Percentiles rank a stretch among this genome's conserved stretches.
These are phyloP conservation scores for Chelonia mydas DNA, from an alignment of 2,797 vertebrate species.

Conservation along the genomic window DNA sequence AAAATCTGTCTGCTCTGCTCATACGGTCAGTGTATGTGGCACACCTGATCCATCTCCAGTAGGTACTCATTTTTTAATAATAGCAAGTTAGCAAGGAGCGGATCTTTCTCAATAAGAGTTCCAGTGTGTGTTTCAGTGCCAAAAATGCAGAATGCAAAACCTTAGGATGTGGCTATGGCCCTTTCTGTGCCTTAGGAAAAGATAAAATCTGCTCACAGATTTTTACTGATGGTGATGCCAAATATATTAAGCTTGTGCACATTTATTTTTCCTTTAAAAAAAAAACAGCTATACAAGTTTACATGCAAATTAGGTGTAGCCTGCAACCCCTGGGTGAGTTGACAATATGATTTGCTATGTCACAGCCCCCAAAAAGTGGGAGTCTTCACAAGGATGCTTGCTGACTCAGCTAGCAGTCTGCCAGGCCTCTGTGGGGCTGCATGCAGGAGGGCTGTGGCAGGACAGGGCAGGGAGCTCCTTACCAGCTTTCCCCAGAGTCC, in stretches of 20 bases:
- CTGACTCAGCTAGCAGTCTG: background rate
- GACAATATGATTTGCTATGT: background rate
- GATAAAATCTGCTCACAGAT: background rate
- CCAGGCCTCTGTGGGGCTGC: background rate
- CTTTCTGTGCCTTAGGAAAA: background rate
- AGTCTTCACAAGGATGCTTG: background rate
- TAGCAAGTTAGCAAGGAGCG: background rate
- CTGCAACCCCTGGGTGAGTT: background rate
- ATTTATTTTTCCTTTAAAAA: background rate
- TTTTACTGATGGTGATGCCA: background rate
- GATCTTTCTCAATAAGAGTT: background rate
- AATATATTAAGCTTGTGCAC: background rate
- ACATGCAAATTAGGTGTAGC: fast-evolving
- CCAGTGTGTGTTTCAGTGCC: background rate
- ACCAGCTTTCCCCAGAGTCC: background rate
- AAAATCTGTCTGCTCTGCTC: background rate
- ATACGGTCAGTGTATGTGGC: background rate
- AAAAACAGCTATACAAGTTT: background rate
- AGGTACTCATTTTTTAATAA: background rate
- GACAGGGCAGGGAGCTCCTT: background rate
- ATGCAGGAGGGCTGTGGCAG: background rate
- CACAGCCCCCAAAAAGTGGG: background rate
- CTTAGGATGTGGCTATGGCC: background rate
- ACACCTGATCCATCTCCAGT: conserved; percentile 1
- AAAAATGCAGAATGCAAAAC: background rate